phyloP scores from a whole-genome alignment of 2,113 vertebrate genomes.

The Oncorhynchus nerka region DNA sequence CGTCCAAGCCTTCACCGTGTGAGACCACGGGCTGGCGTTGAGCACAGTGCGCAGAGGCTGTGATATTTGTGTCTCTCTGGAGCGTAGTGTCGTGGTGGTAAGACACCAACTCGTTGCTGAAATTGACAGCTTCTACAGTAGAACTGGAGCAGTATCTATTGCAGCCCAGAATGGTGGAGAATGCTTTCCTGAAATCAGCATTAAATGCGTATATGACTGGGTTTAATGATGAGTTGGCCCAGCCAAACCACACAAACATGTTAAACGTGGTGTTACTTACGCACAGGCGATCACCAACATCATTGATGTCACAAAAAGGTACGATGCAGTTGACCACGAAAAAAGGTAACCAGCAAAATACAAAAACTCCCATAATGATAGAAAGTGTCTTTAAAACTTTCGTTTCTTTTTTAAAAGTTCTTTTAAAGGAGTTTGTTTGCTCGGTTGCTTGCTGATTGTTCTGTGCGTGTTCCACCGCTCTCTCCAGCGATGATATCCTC shows the following conservation, averaged over 20 bases:
- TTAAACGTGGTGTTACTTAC: constrained; percentile 3
- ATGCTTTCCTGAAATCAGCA: constrained; percentile 9
- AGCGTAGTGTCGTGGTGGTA: constrained; percentile 9
- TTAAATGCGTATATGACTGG: constrained; percentile 6
- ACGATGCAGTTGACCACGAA: constrained; percentile 1
- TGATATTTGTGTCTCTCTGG: background rate
- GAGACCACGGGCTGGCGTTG: background rate
- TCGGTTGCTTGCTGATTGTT: background rate
- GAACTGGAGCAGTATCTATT: constrained; percentile 2
- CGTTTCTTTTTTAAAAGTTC: constrained; percentile 2
- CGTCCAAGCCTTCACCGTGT: background rate
- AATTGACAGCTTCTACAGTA: background rate
- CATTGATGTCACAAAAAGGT: background rate
- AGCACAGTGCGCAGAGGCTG: background rate
- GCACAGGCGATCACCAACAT: background rate
- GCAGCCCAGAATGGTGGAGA: constrained; percentile 5
- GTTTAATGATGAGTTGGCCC: constrained; percentile 8
- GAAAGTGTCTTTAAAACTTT: constrained; percentile 9
- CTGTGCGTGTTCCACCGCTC: constrained; percentile 4
- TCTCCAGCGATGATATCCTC: constrained; percentile 1
- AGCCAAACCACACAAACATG: constrained; percentile 4
- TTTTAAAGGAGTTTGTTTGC: background rate
- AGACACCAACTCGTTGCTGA: constrained; percentile 8
- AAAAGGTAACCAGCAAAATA: constrained; percentile 6
- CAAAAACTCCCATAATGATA: constrained; percentile 3